Percentiles rank a stretch among this genome's conserved stretches.
Evolutionary conservation across 2,888 invertebrate genomes (phyloP).

Genomic region (Aphodius granarius): DNA sequence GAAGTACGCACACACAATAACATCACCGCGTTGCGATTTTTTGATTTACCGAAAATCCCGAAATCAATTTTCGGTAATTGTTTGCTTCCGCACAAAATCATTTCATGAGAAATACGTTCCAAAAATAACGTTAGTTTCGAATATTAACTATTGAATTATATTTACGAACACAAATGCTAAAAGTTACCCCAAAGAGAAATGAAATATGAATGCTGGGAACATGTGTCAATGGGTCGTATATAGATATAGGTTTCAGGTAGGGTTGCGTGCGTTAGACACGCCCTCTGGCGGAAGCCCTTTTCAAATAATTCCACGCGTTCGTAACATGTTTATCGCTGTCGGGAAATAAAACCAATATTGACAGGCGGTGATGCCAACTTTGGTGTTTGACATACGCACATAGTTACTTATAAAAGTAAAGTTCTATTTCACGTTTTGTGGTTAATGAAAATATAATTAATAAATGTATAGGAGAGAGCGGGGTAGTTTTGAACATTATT

Average conservation of each 20-base stretch:
- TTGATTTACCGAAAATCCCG: not conserved
- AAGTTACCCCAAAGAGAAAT: not conserved
- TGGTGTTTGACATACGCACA: not conserved
- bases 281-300: not conserved
- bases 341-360: not conserved
- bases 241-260: not conserved
- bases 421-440: too few relatives aligned
- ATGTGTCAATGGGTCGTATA: not conserved
- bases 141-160: too few relatives aligned
- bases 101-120: too few relatives aligned
- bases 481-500: too few relatives aligned
- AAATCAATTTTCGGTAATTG: not conserved
- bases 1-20: not conserved
- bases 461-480: too few relatives aligned
- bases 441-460: too few relatives aligned
- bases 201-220: not conserved
- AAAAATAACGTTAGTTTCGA: too few relatives aligned
- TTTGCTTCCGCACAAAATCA: not conserved
- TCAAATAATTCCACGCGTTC: not conserved
- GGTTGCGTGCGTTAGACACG: not conserved
- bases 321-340: not conserved
- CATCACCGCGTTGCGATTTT: not conserved
- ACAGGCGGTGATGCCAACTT: not conserved
- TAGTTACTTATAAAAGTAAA: not conserved
- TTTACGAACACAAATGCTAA: not conserved